Conservation (phyloP, 37 sponge, comb jelly and placozoan species). For the Chondrosia reniformis region DNA sequence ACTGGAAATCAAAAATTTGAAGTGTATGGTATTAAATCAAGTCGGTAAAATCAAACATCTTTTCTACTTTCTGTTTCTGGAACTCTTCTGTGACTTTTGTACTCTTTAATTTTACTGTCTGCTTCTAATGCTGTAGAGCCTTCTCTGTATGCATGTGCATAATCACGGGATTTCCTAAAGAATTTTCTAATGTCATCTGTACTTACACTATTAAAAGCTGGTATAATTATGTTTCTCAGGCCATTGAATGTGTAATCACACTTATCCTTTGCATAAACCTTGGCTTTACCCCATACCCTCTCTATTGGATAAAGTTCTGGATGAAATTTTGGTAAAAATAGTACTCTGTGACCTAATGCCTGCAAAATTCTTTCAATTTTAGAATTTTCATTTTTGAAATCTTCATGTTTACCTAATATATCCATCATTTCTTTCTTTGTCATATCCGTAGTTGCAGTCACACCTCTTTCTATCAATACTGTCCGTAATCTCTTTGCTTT, state of each 20-base stretch:
- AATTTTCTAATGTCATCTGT: slow-evolving; percentile 19
- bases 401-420: background rate
- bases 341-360: background rate
- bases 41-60: no score
- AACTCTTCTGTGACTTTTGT: background rate
- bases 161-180: slow-evolving; percentile 23
- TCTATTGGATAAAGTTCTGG: slow-evolving; percentile 39
- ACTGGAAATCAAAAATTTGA: no score
- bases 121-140: slow-evolving; percentile 4
- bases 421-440: background rate
- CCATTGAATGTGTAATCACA: slow-evolving; percentile 33
- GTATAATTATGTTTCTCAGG: background rate
- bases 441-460: background rate
- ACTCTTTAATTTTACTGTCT: background rate
- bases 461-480: background rate
- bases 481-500: background rate
- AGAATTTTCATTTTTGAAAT: slow-evolving; percentile 12
- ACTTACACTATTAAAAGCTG: slow-evolving; percentile 10
- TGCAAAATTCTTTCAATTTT: background rate
- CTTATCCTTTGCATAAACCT: slow-evolving; percentile 17
- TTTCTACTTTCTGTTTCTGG: slow-evolving; percentile 9
- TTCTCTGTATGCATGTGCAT: slow-evolving; percentile 17
- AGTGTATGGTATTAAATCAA: no score
- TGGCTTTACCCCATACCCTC: slow-evolving; percentile 15
- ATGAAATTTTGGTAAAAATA: slow-evolving; percentile 21